These are phyloP conservation scores for Habroteleia sp. DNA, from an alignment of 2,888 invertebrate species.

Conservation along the genomic window DNA sequence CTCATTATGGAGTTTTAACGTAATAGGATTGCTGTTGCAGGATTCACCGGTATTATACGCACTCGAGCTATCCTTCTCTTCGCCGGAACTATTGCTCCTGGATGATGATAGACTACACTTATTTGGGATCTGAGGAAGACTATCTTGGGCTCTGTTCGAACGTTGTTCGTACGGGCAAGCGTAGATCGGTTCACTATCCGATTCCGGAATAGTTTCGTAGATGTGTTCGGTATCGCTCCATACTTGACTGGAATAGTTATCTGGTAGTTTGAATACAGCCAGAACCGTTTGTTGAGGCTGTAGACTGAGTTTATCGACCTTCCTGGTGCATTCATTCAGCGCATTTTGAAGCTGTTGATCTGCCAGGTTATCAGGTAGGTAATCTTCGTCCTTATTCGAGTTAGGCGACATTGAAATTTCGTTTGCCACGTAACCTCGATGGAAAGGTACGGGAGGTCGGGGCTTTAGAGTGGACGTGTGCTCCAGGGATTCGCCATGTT, in stretches of 20 bases:
- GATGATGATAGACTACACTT: conserved; percentile 75
- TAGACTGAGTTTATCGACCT: conserved; percentile 70
- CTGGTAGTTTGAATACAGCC: conserved; percentile 70
- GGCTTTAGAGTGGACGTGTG: conserved; percentile 67
- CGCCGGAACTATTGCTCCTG: conserved; percentile 81
- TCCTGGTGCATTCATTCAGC: conserved; percentile 74
- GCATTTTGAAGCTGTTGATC: conserved; percentile 74
- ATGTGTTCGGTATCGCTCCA: conserved; percentile 84
- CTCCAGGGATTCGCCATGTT: conserved; percentile 74
- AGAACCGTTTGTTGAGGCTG: conserved; percentile 71
- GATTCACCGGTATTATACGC: conserved; percentile 90
- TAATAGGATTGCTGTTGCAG: conserved; percentile 86
- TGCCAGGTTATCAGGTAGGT: conserved; percentile 14
- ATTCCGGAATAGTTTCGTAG: conserved; percentile 86
- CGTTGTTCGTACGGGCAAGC: conserved; percentile 84
- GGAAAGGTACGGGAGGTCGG: conserved; percentile 78
- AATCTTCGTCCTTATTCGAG: conserved; percentile 70
- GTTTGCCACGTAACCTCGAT: conserved; percentile 67
- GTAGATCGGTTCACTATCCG: conserved; percentile 85
- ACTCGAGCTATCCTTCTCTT: conserved; percentile 86
- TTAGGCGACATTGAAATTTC: conserved; percentile 55
- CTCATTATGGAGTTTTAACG: conserved; percentile 82
- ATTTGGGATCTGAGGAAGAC: conserved; percentile 61
- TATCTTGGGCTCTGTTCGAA: conserved; percentile 47
- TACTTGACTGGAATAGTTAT: conserved; percentile 75